A percentile compares a stretch with the other conserved stretches of the same genome.
Conservation (phyloP, 2,888 invertebrate species). For the Chrysodeixis includens region DNA sequence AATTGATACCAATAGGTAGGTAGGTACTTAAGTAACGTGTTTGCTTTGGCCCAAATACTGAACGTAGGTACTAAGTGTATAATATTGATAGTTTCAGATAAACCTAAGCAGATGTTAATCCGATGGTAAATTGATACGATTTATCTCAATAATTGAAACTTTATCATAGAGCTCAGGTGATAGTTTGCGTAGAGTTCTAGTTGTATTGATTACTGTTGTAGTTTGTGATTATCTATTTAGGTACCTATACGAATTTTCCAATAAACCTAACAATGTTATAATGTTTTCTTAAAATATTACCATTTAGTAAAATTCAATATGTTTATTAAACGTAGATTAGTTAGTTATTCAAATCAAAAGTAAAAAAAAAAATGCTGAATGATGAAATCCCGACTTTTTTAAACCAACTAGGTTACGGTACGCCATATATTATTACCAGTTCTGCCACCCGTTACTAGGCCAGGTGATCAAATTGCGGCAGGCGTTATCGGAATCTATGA, state of each 20-base stretch:
- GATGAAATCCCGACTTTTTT: too few species aligned
- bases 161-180: conserved; percentile 1
- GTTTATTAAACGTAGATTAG: too few species aligned
- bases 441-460: not conserved
- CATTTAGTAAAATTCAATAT: too few species aligned
- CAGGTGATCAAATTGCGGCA: not conserved
- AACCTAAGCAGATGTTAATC: not conserved
- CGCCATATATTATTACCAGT: too few species aligned
- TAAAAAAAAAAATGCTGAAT: too few species aligned
- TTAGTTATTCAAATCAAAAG: too few species aligned
- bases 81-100: not conserved
- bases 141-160: not conserved
- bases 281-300: too few species aligned
- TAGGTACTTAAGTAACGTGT: not conserved
- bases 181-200: not conserved
- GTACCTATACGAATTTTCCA: too few species aligned
- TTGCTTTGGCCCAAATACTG: not conserved
- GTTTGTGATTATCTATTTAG: not conserved
- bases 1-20: not conserved
- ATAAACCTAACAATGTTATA: too few species aligned
- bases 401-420: too few species aligned
- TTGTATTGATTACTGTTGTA: not conserved
- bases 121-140: not conserved
- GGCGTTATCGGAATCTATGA: not conserved
- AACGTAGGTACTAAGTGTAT: not conserved